These are phyloP conservation scores for Cephalopachus bancanus DNA, from an alignment of 2,797 vertebrate genomes.

Conservation along the genomic window DNA sequence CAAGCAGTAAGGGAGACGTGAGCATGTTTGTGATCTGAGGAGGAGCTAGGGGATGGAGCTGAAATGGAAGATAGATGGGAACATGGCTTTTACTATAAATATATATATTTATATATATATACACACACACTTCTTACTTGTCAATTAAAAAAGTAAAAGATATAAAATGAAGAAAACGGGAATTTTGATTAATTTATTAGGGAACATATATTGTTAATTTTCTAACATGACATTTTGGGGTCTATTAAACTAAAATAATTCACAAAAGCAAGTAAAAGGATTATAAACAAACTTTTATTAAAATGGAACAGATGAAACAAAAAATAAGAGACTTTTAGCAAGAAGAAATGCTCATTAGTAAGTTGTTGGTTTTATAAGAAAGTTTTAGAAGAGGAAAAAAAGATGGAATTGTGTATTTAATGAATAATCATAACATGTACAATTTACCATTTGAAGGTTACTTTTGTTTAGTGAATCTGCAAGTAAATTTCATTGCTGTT, in stretches of 20 bases:
- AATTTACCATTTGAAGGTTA: slow-evolving; percentile 94
- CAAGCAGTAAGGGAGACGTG: not conserved
- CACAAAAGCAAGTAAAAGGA: slow-evolving; percentile 90
- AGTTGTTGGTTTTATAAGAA: slow-evolving; percentile 96
- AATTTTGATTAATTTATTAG: slow-evolving; percentile 39
- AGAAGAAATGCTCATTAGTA: slow-evolving; percentile 94
- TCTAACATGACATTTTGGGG: slow-evolving; percentile 68
- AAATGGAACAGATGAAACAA: slow-evolving; percentile 84
- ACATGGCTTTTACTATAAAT: not conserved
- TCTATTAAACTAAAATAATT: slow-evolving; percentile 82
- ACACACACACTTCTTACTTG: not conserved
- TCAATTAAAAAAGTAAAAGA: not conserved
- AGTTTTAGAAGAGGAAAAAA: slow-evolving; percentile 81
- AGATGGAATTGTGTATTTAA: slow-evolving; percentile 98
- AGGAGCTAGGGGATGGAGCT: not conserved
- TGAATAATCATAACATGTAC: slow-evolving; percentile 93
- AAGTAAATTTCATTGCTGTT: slow-evolving; percentile 94
- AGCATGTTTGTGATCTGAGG: slow-evolving; percentile 20
- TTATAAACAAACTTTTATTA: slow-evolving; percentile 91
- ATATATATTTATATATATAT: not conserved
- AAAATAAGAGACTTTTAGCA: slow-evolving; percentile 92
- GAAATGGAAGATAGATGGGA: not conserved
- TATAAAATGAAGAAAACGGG: not conserved
- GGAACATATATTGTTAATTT: slow-evolving; percentile 20
- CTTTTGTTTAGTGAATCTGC: slow-evolving; percentile 95